A percentile compares a stretch with the other conserved stretches of the same genome.
Conservation (phyloP, 1,140 invertebrate genomes). For the Notospermus geniculatus region DNA sequence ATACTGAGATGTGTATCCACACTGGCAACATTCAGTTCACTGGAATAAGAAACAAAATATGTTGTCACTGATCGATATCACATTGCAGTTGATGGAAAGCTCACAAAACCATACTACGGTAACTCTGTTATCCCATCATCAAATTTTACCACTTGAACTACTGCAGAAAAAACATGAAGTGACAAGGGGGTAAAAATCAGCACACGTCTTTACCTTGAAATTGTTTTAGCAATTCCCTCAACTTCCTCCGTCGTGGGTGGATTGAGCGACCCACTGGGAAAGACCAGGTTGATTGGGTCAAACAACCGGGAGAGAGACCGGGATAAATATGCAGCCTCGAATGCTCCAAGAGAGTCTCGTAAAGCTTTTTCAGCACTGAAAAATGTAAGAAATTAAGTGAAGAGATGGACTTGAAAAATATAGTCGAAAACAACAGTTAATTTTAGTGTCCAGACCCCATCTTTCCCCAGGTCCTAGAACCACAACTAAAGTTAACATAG, state of each 20-base stretch:
- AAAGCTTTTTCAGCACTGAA: conserved; percentile 56
- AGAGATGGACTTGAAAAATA: too few species aligned
- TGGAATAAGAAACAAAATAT: conserved; percentile 45
- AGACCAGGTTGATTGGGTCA: conserved; percentile 83
- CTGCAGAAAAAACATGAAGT: too few species aligned
- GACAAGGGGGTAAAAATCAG: too few species aligned
- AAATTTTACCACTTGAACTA: too few species aligned
- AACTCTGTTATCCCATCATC: too few species aligned
- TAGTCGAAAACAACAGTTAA: too few species aligned
- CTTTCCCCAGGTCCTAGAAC: too few species aligned
- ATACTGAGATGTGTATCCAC: conserved; percentile 70
- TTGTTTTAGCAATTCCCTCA: conserved; percentile 66
- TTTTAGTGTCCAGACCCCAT: too few species aligned
- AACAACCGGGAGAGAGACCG: conserved; percentile 78
- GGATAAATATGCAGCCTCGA: conserved; percentile 85
- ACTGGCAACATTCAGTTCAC: conserved; percentile 74
- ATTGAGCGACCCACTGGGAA: conserved; percentile 60
- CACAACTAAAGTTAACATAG: too few species aligned
- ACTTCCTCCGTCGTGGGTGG: conserved; percentile 68
- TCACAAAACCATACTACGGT: too few species aligned
- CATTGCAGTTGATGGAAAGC: too few species aligned
- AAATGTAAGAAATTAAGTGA: conserved; percentile 12
- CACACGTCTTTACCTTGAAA: conserved; percentile 68
- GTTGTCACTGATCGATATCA: too few species aligned
- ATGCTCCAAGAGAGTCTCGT: conserved; percentile 61